These are phyloP conservation scores for Alectura lathami DNA, from an alignment of 2,113 vertebrate genomes.

Conservation along the genomic window DNA sequence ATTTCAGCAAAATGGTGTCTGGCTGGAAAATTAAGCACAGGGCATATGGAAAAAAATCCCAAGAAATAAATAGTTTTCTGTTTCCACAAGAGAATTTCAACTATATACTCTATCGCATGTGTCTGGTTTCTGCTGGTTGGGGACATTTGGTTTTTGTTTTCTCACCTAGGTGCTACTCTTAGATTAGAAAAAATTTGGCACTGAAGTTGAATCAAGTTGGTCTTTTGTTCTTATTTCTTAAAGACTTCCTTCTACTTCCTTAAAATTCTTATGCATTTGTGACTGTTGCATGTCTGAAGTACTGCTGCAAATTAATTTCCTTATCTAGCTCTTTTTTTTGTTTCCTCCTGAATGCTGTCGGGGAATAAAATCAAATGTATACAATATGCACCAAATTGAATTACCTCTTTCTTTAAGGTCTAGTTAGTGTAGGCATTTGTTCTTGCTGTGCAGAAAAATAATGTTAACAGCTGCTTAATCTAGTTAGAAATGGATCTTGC, in stretches of 20 bases:
- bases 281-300: slow-evolving; percentile 2
- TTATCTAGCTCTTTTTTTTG: slow-evolving; percentile 38
- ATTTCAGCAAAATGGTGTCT: background rate
- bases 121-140: background rate
- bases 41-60: background rate
- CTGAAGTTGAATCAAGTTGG: background rate
- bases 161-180: background rate
- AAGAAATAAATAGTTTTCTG: background rate
- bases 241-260: background rate
- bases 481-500: slow-evolving; percentile 78
- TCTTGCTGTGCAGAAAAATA: slow-evolving; percentile 57
- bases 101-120: background rate
- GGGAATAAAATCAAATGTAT: slow-evolving; percentile 28
- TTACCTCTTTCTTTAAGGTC: slow-evolving; percentile 38
- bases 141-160: background rate
- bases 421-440: slow-evolving; percentile 46
- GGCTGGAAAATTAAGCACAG: background rate
- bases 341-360: background rate
- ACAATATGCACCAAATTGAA: background rate
- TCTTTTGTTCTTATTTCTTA: background rate
- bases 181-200: background rate
- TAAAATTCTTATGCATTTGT: background rate
- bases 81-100: background rate
- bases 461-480: slow-evolving; percentile 75
- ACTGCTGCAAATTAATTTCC: slow-evolving; percentile 52